Conservation (phyloP, 1,140 invertebrate species). For the Laodelphax striatellus region DNA sequence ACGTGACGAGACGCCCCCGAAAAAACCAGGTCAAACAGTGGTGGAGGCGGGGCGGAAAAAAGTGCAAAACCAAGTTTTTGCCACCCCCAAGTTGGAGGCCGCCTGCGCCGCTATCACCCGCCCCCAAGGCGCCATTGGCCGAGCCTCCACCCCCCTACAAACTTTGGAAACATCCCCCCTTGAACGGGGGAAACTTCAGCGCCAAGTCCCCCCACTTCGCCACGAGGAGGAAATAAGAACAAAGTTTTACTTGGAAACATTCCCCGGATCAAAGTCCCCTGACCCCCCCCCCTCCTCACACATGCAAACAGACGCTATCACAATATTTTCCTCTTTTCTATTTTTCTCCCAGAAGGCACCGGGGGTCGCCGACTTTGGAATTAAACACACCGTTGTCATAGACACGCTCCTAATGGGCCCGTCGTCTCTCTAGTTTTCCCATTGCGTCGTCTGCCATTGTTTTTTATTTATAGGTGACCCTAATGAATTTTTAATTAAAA, state of each 20-base stretch:
- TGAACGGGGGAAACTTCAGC: not conserved
- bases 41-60: not conserved
- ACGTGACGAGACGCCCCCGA: not conserved
- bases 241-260: not conserved
- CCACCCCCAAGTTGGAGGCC: not conserved
- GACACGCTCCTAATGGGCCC: no score
- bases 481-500: no score
- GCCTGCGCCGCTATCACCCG: not conserved
- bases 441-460: no score
- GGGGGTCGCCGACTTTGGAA: no score
- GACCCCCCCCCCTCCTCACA: no score
- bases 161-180: not conserved
- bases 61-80: not conserved
- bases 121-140: not conserved
- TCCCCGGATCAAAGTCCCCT: not conserved
- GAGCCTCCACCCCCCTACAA: not conserved
- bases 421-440: no score
- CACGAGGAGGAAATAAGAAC: not conserved
- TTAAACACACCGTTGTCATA: no score
- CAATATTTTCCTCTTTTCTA: no score
- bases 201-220: no score
- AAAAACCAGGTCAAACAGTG: conserved; percentile 2
- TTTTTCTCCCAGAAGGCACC: no score
- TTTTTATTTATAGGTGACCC: no score
- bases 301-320: no score